Evolutionary conservation across 2,888 invertebrate species (phyloP).

Genomic region (Chalcosyrphus nemorum): DNA sequence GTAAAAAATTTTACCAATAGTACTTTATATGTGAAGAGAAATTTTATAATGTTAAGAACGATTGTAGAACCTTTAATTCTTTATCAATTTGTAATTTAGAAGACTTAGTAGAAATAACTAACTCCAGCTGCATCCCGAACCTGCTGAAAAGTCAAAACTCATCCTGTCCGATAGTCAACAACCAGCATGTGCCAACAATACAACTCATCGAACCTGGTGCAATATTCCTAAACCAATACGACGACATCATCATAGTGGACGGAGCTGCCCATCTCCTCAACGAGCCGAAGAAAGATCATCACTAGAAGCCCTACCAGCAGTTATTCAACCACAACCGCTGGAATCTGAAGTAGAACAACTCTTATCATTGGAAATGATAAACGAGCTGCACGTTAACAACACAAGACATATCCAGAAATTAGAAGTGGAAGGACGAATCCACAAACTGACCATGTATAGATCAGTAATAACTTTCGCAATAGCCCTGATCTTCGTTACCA

Average conservation of each 20-base stretch:
- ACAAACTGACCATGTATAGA: neutral
- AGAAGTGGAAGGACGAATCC: neutral
- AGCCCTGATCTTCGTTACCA: neutral
- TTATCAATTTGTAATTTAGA: slow-evolving; percentile 13
- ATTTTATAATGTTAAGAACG: too few species aligned
- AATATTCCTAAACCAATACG: too few species aligned
- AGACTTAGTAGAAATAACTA: neutral
- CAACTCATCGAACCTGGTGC: too few species aligned
- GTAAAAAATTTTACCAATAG: too few species aligned
- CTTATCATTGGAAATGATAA: slow-evolving; percentile 24
- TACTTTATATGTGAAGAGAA: too few species aligned
- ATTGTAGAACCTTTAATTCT: slow-evolving; percentile 25
- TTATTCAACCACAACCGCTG: neutral
- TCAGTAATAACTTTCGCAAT: neutral
- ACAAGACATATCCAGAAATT: neutral
- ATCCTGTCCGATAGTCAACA: too few species aligned
- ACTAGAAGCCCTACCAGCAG: neutral
- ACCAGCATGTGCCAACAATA: too few species aligned
- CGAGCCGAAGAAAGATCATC: neutral
- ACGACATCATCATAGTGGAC: too few species aligned
- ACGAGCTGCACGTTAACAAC: slow-evolving; percentile 40
- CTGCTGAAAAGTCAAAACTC: too few species aligned
- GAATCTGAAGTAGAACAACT: neutral
- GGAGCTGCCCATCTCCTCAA: slow-evolving; percentile 14
- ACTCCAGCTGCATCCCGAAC: too few species aligned